Evolutionary conservation across 2,888 invertebrate genomes (phyloP).

Genomic region (Agriopis marginaria): DNA sequence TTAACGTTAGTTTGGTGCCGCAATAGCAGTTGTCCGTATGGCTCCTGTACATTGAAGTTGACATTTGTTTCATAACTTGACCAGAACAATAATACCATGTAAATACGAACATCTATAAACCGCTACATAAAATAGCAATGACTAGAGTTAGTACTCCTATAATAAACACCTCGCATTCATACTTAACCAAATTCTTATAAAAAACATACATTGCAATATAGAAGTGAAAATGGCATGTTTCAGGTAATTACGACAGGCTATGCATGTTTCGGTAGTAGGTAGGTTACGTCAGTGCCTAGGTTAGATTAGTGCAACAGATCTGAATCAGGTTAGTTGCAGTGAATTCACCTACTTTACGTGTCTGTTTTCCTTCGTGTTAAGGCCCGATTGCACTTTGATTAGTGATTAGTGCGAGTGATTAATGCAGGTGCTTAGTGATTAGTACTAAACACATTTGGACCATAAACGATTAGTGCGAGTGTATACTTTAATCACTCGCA

Average conservation of each 20-base stretch:
- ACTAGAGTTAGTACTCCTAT: slow-evolving; percentile 68
- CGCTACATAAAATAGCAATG: slow-evolving; percentile 69
- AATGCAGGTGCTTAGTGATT: no score
- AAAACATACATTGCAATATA: slow-evolving; percentile 8
- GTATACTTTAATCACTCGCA: no score
- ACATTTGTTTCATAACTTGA: slow-evolving; percentile 47
- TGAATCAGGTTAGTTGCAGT: no score
- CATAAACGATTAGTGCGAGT: no score
- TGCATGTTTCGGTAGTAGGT: background rate
- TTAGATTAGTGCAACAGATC: background rate
- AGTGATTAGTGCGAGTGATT: no score
- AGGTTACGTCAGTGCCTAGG: background rate
- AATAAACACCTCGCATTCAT: slow-evolving; percentile 35
- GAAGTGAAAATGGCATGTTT: slow-evolving; percentile 13
- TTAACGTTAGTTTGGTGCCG: no score
- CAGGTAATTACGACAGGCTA: background rate
- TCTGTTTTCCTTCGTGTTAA: no score
- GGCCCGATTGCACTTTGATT: no score
- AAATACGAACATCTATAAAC: slow-evolving; percentile 64
- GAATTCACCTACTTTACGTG: no score
- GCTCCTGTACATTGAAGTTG: background rate
- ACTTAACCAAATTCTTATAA: slow-evolving; percentile 27
- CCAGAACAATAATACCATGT: slow-evolving; percentile 46
- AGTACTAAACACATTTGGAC: no score
- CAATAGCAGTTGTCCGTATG: no score